Evolutionary conservation across 2,113 vertebrate species (phyloP).

Genomic region (Brienomyrus brachyistius): DNA sequence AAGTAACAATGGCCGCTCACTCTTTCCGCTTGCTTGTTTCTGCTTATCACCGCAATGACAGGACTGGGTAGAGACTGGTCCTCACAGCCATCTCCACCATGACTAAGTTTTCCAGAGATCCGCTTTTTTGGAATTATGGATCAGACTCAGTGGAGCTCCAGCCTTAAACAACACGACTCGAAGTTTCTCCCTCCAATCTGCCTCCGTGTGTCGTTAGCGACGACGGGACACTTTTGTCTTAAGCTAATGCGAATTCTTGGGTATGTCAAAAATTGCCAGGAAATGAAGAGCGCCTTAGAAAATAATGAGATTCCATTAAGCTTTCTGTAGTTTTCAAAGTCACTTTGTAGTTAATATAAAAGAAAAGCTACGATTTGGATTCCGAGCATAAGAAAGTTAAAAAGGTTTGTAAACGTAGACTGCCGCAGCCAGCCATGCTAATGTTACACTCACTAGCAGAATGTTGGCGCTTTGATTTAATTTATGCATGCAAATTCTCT

Average conservation of each 20-base stretch:
- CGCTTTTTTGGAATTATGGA: background rate
- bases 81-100: background rate
- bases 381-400: background rate
- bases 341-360: constrained; percentile 14
- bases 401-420: constrained; percentile 9
- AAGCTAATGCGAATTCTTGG: background rate
- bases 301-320: constrained; percentile 15
- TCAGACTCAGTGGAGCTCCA: background rate
- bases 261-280: constrained; percentile 2
- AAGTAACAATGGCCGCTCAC: background rate
- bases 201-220: background rate
- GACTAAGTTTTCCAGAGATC: background rate
- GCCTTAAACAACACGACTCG: too few relatives aligned
- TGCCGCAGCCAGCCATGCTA: background rate
- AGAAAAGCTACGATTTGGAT: background rate
- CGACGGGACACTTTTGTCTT: background rate
- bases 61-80: constrained; percentile 11
- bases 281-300: background rate
- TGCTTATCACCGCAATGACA: constrained; percentile 28
- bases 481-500: background rate
- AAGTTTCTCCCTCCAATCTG: background rate
- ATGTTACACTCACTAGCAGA: background rate
- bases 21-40: background rate
- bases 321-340: constrained; percentile 17
- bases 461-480: background rate